Evolutionary conservation across 2,888 invertebrate species (phyloP).

Genomic region (Macaria liturata): DNA sequence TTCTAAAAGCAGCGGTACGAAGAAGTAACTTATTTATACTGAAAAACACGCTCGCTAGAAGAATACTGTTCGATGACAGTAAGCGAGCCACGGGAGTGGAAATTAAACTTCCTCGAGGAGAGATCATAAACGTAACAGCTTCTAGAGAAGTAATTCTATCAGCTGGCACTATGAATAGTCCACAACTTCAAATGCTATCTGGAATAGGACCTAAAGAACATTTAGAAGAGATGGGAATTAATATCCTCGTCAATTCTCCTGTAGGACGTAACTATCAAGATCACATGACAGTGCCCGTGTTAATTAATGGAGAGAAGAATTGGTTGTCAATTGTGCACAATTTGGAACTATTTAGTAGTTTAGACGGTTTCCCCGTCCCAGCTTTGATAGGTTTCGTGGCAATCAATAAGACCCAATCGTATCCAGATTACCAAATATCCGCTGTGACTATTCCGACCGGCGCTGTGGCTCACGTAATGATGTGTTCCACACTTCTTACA

Average conservation of each 20-base stretch:
- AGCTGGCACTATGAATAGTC: conserved; percentile 57
- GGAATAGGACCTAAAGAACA: conserved; percentile 58
- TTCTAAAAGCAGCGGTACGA: conserved; percentile 42
- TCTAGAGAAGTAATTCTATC: conserved; percentile 56
- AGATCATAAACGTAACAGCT: conserved; percentile 38
- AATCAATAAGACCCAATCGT: conserved; percentile 44
- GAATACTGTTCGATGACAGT: conserved; percentile 44
- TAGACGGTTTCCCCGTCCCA: conserved; percentile 48
- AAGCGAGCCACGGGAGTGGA: conserved; percentile 50
- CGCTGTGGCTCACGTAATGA: conserved; percentile 36
- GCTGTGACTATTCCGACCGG: conserved; percentile 39
- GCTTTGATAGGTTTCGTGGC: conserved; percentile 47
- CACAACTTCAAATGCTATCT: conserved; percentile 62
- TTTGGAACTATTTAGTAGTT: conserved; percentile 36
- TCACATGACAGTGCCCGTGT: conserved; percentile 48
- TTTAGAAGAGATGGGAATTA: conserved; percentile 46
- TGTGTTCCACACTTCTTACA: conserved; percentile 43
- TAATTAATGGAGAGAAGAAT: conserved; percentile 41
- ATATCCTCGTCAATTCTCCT: conserved; percentile 46
- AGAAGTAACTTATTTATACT: conserved; percentile 49
- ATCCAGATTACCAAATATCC: conserved; percentile 54
- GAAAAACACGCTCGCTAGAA: conserved; percentile 50
- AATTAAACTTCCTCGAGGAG: conserved; percentile 39
- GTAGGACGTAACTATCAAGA: conserved; percentile 62
- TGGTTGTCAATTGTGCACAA: conserved; percentile 33